Evolutionary conservation across 2,888 invertebrate genomes (phyloP), one percentile per base, ranked within the genome.

Genomic region (Glaucopsyche alexis): DNA sequence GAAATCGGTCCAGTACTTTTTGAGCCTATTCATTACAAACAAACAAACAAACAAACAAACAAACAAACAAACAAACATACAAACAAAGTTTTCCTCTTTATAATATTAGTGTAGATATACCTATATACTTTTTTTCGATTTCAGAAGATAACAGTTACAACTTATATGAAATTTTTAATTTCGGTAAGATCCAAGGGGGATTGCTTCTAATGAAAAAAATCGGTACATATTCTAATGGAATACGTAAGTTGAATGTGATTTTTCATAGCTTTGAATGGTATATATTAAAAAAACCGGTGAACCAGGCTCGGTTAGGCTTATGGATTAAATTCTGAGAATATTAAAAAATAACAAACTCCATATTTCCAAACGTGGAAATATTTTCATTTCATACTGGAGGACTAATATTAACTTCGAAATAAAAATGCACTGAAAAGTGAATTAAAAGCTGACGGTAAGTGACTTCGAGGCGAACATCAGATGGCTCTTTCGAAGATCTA

Each of bases 151-250:
- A 71, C 5, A 52, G 74, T 0, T 85, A 82, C 71, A 71, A 72
- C 14, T 65, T 89, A 1, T 80, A 78, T 47, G 89, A 89, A 60
- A 74, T 85, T 2, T 87, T 79, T 71, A 90, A 87, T 78, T 87
- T 83, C 72, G 89, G 89, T 0, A 88, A 84, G 80, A 76, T 82
- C 1, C 87, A 86, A 81, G 86, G 85, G 7, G 86, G 87, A 7
- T 75, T 77, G 67, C 78, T 86, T 42, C 81, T 81, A 6, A 55
- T 83, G 0, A 76, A 76, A 6, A 72, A 79, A 49, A 55, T 81
- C 16, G 87, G 85, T 49, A 73, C 55, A 9, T 6, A 73, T 2
- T 88, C 87, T 86, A 78, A 42, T 42, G 7, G 7, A 42, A 7
- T 6, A 42, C 42, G 42, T 42, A 42, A 8, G 42, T 42, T 1